These are phyloP conservation scores for Nymphalis c-album DNA, from an alignment of 2,888 invertebrate genomes.

Conservation along the genomic window DNA sequence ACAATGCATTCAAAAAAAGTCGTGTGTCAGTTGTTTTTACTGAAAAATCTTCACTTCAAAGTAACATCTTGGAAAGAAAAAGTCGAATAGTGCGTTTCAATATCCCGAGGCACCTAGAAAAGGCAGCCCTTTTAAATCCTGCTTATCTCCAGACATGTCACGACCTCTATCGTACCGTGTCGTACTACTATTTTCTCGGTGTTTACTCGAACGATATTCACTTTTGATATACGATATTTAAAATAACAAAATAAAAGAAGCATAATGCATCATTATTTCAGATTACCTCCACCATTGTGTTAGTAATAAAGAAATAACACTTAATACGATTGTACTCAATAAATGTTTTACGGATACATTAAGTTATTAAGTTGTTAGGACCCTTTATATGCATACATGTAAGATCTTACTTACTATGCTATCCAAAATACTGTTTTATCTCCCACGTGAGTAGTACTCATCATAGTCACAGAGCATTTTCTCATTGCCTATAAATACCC, in stretches of 20 bases:
- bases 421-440: too few species aligned
- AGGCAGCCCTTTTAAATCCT: constrained; percentile 10
- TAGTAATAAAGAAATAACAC: too few species aligned
- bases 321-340: too few species aligned
- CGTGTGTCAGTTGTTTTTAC: background rate
- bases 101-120: constrained; percentile 9
- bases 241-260: background rate
- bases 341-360: too few species aligned
- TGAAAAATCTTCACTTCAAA: constrained; percentile 10
- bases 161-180: constrained; percentile 39
- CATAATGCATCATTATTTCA: background rate
- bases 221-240: constrained; percentile 5
- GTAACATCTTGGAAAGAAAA: constrained; percentile 2
- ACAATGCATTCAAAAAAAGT: background rate
- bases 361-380: too few species aligned
- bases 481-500: too few species aligned
- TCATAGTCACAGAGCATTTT: too few species aligned
- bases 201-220: constrained; percentile 31
- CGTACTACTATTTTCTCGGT: constrained; percentile 29
- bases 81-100: constrained; percentile 11
- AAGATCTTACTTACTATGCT: too few species aligned
- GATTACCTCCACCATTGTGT: too few species aligned
- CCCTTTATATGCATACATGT: too few species aligned
- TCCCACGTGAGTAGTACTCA: too few species aligned
- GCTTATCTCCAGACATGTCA: constrained; percentile 51